A percentile compares a stretch with the other conserved stretches of the same genome.
Conservation (phyloP, 2,888 invertebrate genomes). For the Julus scandinavius region DNA sequence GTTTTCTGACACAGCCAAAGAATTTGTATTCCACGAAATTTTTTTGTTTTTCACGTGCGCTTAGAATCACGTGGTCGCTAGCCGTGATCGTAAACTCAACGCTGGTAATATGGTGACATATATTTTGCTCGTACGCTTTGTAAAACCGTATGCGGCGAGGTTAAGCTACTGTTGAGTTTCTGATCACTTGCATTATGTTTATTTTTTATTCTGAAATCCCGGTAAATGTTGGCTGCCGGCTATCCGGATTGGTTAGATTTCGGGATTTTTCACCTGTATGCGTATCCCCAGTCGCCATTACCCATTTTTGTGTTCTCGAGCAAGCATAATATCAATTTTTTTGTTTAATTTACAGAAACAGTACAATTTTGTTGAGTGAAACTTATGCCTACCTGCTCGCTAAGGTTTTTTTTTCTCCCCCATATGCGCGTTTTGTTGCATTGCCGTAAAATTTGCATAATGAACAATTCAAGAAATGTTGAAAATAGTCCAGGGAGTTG, state of each 20-base stretch:
- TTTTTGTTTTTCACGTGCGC: not conserved
- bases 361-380: not conserved
- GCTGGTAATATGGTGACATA: not conserved
- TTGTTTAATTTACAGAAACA: not conserved
- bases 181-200: not conserved
- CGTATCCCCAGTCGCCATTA: not conserved
- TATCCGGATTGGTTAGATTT: not conserved
- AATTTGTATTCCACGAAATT: not conserved
- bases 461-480: conserved; percentile 40
- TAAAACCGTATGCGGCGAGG: not conserved
- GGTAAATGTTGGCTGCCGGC: not conserved
- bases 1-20: not conserved
- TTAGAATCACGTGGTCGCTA: too few relatives aligned
- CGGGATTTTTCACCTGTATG: not conserved
- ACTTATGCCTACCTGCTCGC: not conserved
- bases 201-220: not conserved
- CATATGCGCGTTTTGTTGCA: not conserved
- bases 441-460: not conserved
- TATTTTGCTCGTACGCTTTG: not conserved
- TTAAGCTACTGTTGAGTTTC: not conserved
- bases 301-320: not conserved
- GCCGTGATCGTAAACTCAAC: not conserved
- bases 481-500: conserved; percentile 42
- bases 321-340: conserved; percentile 10
- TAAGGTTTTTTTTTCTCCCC: not conserved